Conservation (phyloP, 2,888 invertebrate species). For the Timema podura region DNA sequence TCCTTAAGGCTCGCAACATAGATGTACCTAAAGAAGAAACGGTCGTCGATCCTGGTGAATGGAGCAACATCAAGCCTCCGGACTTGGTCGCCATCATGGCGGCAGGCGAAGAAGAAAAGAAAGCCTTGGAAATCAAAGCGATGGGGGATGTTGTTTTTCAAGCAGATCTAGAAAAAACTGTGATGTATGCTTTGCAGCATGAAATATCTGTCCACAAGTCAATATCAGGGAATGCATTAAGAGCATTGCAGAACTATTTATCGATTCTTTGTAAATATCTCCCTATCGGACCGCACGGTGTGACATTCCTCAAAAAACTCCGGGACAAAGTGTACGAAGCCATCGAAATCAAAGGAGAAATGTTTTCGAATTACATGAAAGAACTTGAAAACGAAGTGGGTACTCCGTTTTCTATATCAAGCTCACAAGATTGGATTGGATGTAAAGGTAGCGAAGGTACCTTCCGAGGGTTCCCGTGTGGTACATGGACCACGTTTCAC, state of each 20-base stretch:
- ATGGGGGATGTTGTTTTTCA: conserved; percentile 67
- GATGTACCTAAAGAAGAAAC: conserved; percentile 30
- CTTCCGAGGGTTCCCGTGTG: conserved; percentile 87
- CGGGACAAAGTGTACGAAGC: conserved; percentile 50
- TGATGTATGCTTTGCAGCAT: conserved; percentile 76
- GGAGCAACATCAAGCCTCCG: conserved; percentile 43
- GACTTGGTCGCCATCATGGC: conserved; percentile 26
- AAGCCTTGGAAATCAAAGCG: conserved; percentile 40
- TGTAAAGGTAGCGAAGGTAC: conserved; percentile 75
- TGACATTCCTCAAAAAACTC: conserved; percentile 59
- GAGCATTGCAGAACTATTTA: conserved; percentile 71
- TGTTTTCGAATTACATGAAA: conserved; percentile 55
- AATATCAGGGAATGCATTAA: conserved; percentile 66
- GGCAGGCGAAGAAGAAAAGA: conserved; percentile 28
- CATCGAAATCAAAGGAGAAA: conserved; percentile 54
- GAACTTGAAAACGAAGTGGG: conserved; percentile 54
- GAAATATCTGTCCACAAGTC: conserved; percentile 71
- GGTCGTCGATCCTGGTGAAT: conserved; percentile 39
- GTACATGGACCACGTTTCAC: conserved; percentile 94
- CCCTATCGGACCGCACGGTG: conserved; percentile 68
- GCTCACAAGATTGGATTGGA: conserved; percentile 60
- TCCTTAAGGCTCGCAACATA: conserved; percentile 28
- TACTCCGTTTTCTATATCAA: conserved; percentile 31
- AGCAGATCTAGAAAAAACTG: conserved; percentile 80
- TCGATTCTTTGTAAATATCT: conserved; percentile 69